Evolutionary conservation across 1,140 invertebrate genomes (phyloP).

Genomic region (Dufourea novaeangliae): DNA sequence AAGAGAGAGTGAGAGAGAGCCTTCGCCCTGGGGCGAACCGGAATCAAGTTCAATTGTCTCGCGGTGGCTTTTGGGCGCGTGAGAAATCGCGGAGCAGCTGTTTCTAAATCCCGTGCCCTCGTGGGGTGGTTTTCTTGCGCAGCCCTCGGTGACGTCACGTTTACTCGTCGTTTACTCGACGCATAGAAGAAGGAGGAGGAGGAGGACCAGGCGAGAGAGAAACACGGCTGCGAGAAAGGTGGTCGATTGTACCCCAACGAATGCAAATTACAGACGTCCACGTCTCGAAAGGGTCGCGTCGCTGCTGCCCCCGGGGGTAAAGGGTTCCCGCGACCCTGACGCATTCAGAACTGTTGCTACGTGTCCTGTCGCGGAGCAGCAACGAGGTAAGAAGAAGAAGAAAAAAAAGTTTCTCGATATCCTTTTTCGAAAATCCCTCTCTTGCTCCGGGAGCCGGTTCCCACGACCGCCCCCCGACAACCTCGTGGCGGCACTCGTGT

Average conservation of each 20-base stretch:
- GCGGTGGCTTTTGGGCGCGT: constrained; percentile 76
- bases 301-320: background rate
- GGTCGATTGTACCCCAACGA: constrained; percentile 37
- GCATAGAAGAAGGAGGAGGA: constrained; percentile 1
- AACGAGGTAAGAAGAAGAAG: constrained; percentile 1
- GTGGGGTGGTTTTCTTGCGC: constrained; percentile 40
- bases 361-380: constrained; percentile 1
- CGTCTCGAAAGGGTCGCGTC: constrained; percentile 53
- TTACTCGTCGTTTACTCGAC: constrained; percentile 54
- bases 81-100: constrained; percentile 77
- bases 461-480: constrained; percentile 60
- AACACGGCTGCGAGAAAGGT: constrained; percentile 23
- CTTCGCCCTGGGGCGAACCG: constrained; percentile 62
- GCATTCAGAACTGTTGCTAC: constrained; percentile 53
- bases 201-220: constrained; percentile 15
- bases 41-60: constrained; percentile 78
- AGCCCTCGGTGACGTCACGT: constrained; percentile 55
- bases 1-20: constrained; percentile 5
- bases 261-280: constrained; percentile 65
- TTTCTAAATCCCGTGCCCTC: no score
- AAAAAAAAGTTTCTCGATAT: constrained; percentile 56
- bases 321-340: constrained; percentile 53
- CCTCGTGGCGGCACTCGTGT: background rate
- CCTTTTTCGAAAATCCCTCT: constrained; percentile 63
- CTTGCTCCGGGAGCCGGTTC: constrained; percentile 51